phyloP scores from a whole-genome alignment of 2,888 invertebrate species.

The Amblyjoppa fuscipennis region DNA sequence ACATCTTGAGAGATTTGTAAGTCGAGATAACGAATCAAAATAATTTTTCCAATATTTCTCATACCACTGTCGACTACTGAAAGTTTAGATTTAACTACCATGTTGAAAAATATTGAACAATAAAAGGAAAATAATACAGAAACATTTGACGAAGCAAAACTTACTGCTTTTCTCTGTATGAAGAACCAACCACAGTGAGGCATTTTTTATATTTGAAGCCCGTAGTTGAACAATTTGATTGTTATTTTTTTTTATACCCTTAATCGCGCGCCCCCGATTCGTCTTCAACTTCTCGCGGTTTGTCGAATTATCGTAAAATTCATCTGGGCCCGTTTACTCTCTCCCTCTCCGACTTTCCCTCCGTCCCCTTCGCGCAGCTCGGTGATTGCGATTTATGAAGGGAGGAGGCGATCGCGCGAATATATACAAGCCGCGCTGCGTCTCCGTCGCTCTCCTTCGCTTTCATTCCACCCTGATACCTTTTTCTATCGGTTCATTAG shows the following conservation, averaged over 20 bases:
- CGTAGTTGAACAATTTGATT: background rate
- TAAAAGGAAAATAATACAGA: no score
- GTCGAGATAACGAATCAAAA: background rate
- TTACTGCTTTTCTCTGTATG: no score
- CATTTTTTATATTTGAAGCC: background rate
- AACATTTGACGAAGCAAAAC: no score
- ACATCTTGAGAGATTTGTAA: background rate
- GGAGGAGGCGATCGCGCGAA: slow-evolving; percentile 36
- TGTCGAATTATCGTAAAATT: slow-evolving; percentile 77
- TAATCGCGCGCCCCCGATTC: slow-evolving; percentile 18
- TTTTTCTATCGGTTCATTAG: slow-evolving; percentile 80
- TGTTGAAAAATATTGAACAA: background rate
- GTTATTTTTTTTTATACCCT: slow-evolving; percentile 32
- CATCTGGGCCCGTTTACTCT: slow-evolving; percentile 39
- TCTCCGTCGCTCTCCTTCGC: slow-evolving; percentile 58
- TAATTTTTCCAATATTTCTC: background rate
- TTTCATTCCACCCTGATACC: slow-evolving; percentile 69
- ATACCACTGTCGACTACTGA: background rate
- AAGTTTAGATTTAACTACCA: background rate
- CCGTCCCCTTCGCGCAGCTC: slow-evolving; percentile 34
- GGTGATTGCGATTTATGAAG: slow-evolving; percentile 81
- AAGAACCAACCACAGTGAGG: background rate
- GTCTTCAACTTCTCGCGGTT: slow-evolving; percentile 58
- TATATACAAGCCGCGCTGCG: slow-evolving; percentile 20
- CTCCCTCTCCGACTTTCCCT: slow-evolving; percentile 37